These are phyloP conservation scores for Thermophis baileyi DNA, from an alignment of 2,113 vertebrate genomes.

Conservation along the genomic window DNA sequence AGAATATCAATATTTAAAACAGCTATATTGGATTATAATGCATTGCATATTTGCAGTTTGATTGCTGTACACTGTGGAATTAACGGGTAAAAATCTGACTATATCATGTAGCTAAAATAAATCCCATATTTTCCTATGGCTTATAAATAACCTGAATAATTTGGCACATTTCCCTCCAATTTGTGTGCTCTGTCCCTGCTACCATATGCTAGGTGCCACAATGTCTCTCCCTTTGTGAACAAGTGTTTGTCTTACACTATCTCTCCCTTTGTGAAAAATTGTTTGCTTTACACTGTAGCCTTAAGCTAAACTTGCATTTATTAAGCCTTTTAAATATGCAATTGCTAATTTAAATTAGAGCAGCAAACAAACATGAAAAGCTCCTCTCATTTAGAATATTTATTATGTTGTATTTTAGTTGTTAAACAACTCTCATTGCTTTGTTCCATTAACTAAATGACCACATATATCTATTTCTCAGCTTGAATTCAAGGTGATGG, in stretches of 20 bases:
- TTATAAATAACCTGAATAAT: background rate
- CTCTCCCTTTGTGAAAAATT: background rate
- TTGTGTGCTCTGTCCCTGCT: background rate
- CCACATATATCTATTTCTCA: conserved; percentile 16
- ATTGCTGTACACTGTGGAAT: rapidly evolving
- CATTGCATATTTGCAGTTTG: background rate
- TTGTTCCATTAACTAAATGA: conserved; percentile 41
- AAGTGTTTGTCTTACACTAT: background rate
- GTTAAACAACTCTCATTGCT: conserved; percentile 40
- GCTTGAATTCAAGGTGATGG: conserved; percentile 37
- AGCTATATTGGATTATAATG: background rate
- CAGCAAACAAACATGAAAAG: conserved; percentile 44
- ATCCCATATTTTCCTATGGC: background rate
- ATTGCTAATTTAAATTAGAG: conserved; percentile 41
- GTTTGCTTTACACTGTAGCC: conserved; percentile 21
- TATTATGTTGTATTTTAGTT: conserved; percentile 20
- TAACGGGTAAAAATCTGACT: background rate
- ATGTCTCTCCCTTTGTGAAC: background rate
- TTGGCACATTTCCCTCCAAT: background rate
- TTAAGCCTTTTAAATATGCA: conserved; percentile 34
- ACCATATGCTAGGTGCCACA: background rate
- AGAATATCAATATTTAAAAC: background rate
- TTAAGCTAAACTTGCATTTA: conserved; percentile 24
- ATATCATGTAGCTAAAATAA: background rate
- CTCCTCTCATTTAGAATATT: conserved; percentile 36